Percentiles rank a stretch among this genome's conserved stretches.
Evolutionary conservation across 2,797 vertebrate species (phyloP).

Genomic region (Poecilia gillii): DNA sequence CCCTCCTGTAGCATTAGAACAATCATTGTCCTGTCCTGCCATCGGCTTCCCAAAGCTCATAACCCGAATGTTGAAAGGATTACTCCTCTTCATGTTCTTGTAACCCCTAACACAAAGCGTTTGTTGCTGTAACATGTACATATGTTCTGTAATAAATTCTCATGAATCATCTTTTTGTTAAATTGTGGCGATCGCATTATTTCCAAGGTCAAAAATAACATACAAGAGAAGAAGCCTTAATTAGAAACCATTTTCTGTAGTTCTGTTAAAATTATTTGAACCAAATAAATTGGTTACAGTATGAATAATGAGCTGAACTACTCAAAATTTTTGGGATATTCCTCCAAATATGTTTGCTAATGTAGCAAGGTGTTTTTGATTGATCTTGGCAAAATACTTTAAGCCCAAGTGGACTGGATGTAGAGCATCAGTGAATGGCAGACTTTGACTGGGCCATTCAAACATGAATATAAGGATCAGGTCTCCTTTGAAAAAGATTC

Average conservation of each 20-base stretch:
- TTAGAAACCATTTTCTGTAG: background rate
- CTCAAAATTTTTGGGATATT: background rate
- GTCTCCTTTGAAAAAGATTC: background rate
- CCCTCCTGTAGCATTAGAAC: conserved; percentile 90
- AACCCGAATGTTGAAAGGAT: conserved; percentile 37
- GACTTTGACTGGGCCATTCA: background rate
- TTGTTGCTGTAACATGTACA: conserved; percentile 66
- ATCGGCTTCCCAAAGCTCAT: conserved; percentile 28
- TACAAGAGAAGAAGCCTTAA: background rate
- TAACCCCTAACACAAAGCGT: conserved; percentile 42
- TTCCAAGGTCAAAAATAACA: background rate
- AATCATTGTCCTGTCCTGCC: conserved; percentile 67
- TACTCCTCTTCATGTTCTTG: conserved; percentile 37
- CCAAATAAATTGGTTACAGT: background rate
- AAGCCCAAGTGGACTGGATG: background rate
- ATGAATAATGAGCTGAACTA: background rate
- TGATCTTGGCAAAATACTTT: background rate
- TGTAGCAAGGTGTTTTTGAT: background rate
- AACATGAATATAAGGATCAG: background rate
- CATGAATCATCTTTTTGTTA: conserved; percentile 8
- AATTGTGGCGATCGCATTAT: background rate
- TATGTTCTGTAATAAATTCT: conserved; percentile 81
- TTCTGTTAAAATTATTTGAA: background rate
- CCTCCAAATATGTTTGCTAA: background rate
- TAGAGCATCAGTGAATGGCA: background rate